phyloP scores from a whole-genome alignment of 64 coral and sea anemone genomes.

The Montipora sp. region DNA sequence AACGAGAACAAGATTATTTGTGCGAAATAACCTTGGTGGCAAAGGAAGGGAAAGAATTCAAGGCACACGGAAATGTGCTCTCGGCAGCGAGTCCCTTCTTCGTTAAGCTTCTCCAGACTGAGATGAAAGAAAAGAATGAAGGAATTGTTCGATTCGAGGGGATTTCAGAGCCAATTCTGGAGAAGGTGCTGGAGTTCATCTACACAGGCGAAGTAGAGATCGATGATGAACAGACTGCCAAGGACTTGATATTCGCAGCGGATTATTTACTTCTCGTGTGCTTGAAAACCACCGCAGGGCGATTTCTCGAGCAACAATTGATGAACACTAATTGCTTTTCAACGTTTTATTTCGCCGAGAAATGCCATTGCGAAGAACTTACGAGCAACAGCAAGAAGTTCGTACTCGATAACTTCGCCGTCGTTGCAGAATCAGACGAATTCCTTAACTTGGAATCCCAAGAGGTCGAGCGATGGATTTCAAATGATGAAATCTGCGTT shows the following conservation, averaged over 20 bases:
- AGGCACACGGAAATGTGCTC: not conserved
- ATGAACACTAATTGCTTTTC: not conserved
- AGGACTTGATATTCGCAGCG: slow-evolving; percentile 3
- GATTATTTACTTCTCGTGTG: slow-evolving; percentile 21
- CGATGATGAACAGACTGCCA: not conserved
- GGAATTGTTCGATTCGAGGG: not conserved
- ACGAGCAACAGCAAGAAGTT: not conserved
- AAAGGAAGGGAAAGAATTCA: slow-evolving; percentile 5
- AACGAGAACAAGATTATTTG: not conserved
- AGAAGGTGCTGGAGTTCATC: slow-evolving; percentile 2
- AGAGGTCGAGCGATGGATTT: not conserved
- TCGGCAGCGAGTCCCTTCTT: slow-evolving; percentile 15
- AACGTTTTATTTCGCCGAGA: not conserved
- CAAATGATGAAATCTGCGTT: slow-evolving; percentile 6
- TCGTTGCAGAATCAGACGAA: not conserved
- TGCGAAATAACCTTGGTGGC: slow-evolving; percentile 32
- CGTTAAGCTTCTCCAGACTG: not conserved
- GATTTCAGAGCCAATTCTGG: not conserved
- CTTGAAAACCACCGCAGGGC: not conserved
- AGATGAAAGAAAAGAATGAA: slow-evolving; percentile 47
- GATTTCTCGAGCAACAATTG: not conserved
- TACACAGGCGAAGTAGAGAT: slow-evolving; percentile 7
- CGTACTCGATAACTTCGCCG: not conserved
- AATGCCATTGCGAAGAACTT: not conserved
- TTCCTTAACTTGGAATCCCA: not conserved